Evolutionary conservation across 2,113 vertebrate genomes (phyloP).

Genomic region (Mustelus asterias): DNA sequence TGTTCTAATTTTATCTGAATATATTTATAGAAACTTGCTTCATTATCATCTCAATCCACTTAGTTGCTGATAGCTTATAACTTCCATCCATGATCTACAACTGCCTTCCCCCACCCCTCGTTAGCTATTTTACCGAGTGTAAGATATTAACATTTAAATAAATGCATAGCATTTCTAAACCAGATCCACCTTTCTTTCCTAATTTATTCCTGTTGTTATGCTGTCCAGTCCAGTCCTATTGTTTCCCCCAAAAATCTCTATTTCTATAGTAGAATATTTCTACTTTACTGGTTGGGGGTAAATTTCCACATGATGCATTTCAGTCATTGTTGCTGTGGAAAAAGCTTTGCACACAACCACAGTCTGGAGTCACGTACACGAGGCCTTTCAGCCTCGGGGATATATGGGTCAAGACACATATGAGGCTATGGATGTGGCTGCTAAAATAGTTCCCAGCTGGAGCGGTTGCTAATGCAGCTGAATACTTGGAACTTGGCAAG

Average conservation of each 20-base stretch:
- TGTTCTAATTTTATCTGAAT: background rate
- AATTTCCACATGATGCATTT: background rate
- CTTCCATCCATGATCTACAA: background rate
- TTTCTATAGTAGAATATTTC: background rate
- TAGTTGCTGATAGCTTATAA: background rate
- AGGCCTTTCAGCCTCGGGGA: background rate
- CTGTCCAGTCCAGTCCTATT: background rate
- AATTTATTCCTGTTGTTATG: background rate
- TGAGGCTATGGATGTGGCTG: background rate
- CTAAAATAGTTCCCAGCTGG: background rate
- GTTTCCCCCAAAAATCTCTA: background rate
- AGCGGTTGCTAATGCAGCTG: background rate
- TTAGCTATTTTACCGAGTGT: background rate
- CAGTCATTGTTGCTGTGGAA: background rate
- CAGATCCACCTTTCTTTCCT: background rate
- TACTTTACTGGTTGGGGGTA: background rate
- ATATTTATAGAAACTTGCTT: background rate
- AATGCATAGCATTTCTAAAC: background rate
- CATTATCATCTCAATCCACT: background rate
- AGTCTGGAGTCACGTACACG: background rate
- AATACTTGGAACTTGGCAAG: background rate
- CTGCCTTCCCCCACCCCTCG: background rate
- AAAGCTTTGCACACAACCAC: background rate
- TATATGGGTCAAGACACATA: background rate
- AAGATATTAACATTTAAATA: background rate